Percentiles rank a stretch among this genome's conserved stretches.
Evolutionary conservation across 2,797 vertebrate species (phyloP).

Genomic region (Sebastolobus alascanus): DNA sequence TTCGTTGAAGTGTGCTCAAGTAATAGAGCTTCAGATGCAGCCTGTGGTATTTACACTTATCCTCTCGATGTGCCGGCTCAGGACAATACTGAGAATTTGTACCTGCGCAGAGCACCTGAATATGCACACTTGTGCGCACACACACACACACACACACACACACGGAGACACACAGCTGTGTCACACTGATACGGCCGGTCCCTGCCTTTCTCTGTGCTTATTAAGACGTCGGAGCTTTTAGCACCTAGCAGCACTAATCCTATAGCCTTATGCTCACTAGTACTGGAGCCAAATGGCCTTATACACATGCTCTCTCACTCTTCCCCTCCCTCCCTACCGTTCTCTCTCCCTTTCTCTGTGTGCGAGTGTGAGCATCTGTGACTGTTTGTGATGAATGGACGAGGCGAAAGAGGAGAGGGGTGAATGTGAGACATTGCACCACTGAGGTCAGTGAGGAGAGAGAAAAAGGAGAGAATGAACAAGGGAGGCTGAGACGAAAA

Average conservation of each 20-base stretch:
- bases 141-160: not conserved
- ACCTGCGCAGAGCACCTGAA: conserved; percentile 62
- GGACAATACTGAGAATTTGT: conserved; percentile 45
- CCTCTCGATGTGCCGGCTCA: conserved; percentile 60
- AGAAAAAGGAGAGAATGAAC: conserved; percentile 39
- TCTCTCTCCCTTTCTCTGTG: conserved; percentile 28
- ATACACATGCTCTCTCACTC: conserved; percentile 51
- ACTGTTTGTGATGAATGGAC: conserved; percentile 75
- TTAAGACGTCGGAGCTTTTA: conserved; percentile 81
- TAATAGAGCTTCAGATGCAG: conserved; percentile 70
- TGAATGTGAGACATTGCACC: conserved; percentile 72
- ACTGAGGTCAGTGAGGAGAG: conserved; percentile 65
- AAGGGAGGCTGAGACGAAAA: conserved; percentile 49
- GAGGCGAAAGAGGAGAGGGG: conserved; percentile 62
- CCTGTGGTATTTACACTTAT: conserved; percentile 78
- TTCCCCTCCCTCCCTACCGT: conserved; percentile 2
- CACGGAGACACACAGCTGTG: conserved; percentile 51
- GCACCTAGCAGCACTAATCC: conserved; percentile 83
- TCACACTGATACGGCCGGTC: conserved; percentile 44
- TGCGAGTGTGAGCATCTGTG: conserved; percentile 63
- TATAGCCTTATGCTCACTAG: conserved; percentile 77
- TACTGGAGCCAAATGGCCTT: conserved; percentile 72
- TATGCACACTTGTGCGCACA: conserved; percentile 27
- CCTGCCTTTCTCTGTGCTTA: conserved; percentile 65
- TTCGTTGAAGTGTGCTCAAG: conserved; percentile 74